Conservation (phyloP, 2,113 vertebrate genomes). For the Eubucco bourcierii region DNA sequence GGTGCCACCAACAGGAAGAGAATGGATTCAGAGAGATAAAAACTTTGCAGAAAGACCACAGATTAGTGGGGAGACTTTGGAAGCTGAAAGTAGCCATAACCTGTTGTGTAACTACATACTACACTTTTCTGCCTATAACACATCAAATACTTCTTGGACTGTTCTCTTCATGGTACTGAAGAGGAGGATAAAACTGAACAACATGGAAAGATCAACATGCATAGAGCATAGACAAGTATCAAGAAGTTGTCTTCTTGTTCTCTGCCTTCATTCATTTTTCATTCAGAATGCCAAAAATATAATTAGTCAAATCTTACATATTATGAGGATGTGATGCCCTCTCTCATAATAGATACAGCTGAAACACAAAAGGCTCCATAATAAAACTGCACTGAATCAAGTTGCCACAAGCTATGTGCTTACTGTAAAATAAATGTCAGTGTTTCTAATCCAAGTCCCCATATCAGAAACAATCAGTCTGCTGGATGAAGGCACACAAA, state of each 20-base stretch:
- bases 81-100: background rate
- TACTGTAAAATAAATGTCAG: background rate
- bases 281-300: background rate
- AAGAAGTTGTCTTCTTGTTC: background rate
- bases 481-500: background rate
- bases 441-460: background rate
- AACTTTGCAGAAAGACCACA: background rate
- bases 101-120: background rate
- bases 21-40: background rate
- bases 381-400: background rate
- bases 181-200: background rate
- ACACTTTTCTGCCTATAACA: background rate
- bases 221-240: background rate
- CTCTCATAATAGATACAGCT: background rate
- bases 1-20: background rate
- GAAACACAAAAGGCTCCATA: background rate
- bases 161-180: background rate
- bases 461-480: background rate
- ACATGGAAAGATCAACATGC: background rate
- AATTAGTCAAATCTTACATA: background rate
- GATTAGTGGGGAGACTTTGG: background rate
- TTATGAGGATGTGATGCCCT: background rate
- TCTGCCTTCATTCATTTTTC: background rate
- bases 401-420: background rate
- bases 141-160: background rate